phyloP scores from a whole-genome alignment of 2,797 vertebrate species.

The Helarctos malayanus region DNA sequence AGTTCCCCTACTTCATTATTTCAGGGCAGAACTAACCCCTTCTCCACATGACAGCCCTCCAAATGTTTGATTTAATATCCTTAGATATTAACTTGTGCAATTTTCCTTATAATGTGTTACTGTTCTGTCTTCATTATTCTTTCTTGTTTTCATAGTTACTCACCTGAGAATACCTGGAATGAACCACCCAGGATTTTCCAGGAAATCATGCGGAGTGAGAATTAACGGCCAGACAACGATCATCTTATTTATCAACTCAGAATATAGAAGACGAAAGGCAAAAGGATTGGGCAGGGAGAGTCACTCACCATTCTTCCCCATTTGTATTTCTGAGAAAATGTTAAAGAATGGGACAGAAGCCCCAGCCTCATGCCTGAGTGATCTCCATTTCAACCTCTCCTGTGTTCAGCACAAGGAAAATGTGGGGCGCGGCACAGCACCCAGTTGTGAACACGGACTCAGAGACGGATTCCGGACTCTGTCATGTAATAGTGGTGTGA shows the following conservation, averaged over 20 bases:
- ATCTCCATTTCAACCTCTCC: not conserved
- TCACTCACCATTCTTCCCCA: not conserved
- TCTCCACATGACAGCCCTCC: conserved; percentile 26
- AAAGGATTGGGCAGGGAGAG: not conserved
- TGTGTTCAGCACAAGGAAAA: not conserved
- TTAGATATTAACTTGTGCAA: conserved; percentile 67
- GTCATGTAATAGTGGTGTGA: not conserved
- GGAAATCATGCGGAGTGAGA: conserved; percentile 30
- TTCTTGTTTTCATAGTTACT: conserved; percentile 59
- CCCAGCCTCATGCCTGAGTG: not conserved
- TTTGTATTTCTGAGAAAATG: conserved; percentile 20
- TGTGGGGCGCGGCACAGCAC: accelerated
- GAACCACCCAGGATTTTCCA: conserved; percentile 5
- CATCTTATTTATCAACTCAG: not conserved
- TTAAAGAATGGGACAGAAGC: not conserved
- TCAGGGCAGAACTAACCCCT: conserved; percentile 45
- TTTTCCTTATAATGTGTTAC: conserved; percentile 52
- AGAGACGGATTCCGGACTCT: not conserved
- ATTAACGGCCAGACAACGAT: conserved; percentile 42
- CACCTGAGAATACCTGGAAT: conserved; percentile 49
- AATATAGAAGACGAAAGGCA: not conserved
- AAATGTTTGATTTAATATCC: conserved; percentile 68
- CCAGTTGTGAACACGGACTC: accelerated
- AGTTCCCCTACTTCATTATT: not conserved
- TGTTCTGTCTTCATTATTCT: conserved; percentile 56